phyloP scores from a whole-genome alignment of 1,140 invertebrate genomes.

The Steinernema feltiae region DNA sequence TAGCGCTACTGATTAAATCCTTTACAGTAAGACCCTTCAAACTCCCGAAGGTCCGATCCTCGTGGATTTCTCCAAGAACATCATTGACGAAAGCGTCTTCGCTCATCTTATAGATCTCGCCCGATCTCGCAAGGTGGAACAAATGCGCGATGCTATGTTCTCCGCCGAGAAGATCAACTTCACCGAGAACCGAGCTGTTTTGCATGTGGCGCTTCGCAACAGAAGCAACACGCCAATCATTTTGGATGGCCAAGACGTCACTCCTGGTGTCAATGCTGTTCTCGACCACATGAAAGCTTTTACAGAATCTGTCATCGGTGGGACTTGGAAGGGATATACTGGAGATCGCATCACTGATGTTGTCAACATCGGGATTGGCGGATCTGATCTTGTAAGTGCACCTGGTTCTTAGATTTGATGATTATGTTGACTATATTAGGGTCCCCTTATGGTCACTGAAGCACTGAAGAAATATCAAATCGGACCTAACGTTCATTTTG shows the following conservation, averaged over 20 bases:
- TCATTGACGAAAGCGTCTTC: conserved; percentile 74
- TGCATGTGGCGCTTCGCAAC: conserved; percentile 89
- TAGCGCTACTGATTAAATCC: neutral
- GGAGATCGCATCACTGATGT: conserved; percentile 93
- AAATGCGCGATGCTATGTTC: conserved; percentile 86
- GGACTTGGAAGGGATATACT: conserved; percentile 78
- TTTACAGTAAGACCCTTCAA: conserved; percentile 38
- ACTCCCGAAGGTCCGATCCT: conserved; percentile 64
- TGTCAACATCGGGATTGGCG: conserved; percentile 98
- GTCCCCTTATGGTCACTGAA: conserved; percentile 97
- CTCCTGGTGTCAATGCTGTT: conserved; percentile 80
- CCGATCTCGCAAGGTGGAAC: conserved; percentile 73
- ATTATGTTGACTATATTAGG: conserved; percentile 62
- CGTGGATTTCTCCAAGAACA: conserved; percentile 92
- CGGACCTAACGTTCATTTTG: conserved; percentile 87
- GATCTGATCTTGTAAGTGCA: conserved; percentile 84
- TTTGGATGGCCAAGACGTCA: conserved; percentile 78
- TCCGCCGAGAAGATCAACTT: conserved; percentile 90
- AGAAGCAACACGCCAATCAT: conserved; percentile 71
- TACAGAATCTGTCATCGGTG: conserved; percentile 67
- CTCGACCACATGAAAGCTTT: conserved; percentile 91
- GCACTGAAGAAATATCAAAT: conserved; percentile 81
- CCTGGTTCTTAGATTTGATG: neutral
- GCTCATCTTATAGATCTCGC: conserved; percentile 75
- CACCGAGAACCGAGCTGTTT: conserved; percentile 87